phyloP scores from a whole-genome alignment of 2,797 vertebrate genomes.

The Cynodonichthys magdalenae region DNA sequence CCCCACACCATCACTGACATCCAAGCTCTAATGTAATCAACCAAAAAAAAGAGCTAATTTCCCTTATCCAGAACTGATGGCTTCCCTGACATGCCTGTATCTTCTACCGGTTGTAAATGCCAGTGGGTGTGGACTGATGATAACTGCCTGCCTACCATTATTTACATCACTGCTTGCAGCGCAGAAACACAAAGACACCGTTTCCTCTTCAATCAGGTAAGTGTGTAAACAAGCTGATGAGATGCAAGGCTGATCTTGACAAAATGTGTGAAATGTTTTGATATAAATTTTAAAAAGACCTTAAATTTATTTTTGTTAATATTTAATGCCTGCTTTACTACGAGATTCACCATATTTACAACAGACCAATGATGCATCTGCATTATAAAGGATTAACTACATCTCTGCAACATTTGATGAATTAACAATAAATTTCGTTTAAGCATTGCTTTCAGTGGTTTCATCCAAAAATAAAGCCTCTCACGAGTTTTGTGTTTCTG shows the following conservation, averaged over 20 bases:
- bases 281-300: constrained; percentile 32
- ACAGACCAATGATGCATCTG: no score
- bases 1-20: constrained; percentile 76
- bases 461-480: neutral
- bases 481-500: constrained; percentile 17
- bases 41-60: constrained; percentile 79
- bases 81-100: constrained; percentile 85
- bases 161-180: constrained; percentile 83
- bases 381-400: no score
- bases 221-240: constrained; percentile 44
- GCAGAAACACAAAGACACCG: constrained; percentile 62
- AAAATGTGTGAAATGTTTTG: constrained; percentile 25
- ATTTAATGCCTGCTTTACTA: constrained; percentile 1
- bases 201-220: constrained; percentile 57
- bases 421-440: no score
- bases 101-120: constrained; percentile 86
- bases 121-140: constrained; percentile 73
- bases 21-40: constrained; percentile 85
- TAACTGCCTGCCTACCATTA: constrained; percentile 79
- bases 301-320: constrained; percentile 6
- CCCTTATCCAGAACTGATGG: constrained; percentile 84
- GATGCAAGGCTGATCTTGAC: constrained; percentile 1
- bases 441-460: no score
- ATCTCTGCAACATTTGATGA: no score
- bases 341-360: no score